phyloP scores from a whole-genome alignment of 2,797 vertebrate genomes.

The Dendrocincla fuliginosa region DNA sequence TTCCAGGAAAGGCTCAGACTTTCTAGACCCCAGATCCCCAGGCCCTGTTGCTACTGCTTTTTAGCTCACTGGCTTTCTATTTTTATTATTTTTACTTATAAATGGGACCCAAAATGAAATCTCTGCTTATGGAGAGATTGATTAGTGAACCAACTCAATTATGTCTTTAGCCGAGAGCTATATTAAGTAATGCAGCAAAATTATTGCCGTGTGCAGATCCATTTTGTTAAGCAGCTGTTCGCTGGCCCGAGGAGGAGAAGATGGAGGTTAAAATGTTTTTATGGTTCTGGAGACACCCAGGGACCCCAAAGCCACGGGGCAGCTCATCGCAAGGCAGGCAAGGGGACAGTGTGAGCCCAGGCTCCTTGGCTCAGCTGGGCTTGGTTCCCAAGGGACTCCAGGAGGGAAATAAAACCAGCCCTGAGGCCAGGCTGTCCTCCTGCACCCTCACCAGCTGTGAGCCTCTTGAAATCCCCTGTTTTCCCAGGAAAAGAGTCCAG shows the following conservation, averaged over 20 bases:
- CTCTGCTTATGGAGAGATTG: conserved; percentile 79
- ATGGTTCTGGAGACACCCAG: background rate
- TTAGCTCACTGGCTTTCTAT: background rate
- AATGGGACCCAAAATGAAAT: conserved; percentile 51
- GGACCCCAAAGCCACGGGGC: background rate
- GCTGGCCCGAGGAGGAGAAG: conserved; percentile 66
- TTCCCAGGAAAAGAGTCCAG: background rate
- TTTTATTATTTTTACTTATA: conserved; percentile 54
- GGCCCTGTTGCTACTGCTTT: background rate
- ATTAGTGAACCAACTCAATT: conserved; percentile 82
- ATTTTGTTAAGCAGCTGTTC: conserved; percentile 77
- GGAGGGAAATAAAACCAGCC: rapidly evolving
- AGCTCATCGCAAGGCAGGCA: rapidly evolving
- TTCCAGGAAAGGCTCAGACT: background rate
- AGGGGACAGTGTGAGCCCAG: rapidly evolving
- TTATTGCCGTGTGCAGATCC: conserved; percentile 74
- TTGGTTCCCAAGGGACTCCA: background rate
- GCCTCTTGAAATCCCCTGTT: background rate
- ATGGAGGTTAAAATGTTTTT: conserved; percentile 67
- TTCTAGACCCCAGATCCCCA: background rate
- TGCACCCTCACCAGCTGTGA: background rate
- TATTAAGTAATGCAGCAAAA: conserved; percentile 79
- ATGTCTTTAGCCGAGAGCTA: conserved; percentile 79
- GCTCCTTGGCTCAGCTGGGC: background rate
- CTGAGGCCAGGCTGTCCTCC: background rate